Base-by-base conservation (phyloP, 2,113 vertebrate species). In the Lipophrys pholis region DNA sequence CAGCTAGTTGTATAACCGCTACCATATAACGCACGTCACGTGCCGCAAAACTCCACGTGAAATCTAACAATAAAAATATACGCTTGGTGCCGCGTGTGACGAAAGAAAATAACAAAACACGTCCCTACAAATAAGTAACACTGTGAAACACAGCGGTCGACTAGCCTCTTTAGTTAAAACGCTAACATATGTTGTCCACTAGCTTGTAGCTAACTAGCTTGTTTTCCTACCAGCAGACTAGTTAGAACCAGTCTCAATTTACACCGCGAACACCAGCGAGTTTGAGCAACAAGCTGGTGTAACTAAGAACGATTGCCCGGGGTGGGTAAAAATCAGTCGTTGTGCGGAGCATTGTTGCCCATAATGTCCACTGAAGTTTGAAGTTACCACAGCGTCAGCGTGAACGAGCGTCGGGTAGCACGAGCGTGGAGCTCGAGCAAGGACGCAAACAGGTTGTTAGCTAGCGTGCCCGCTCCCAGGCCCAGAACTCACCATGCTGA, bases 401-500 rank as follows among this genome's bases (percentile, higher is more conserved):
- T 5, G 1, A 17, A 43, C 11, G 48, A 35, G 63, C 57, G 64
- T 15, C 15, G 9, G 2, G 40, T 36, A 21, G 2, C 65, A 62
- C 46, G 73, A 74, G 71, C 41, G 9, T n/a, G 35, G 36, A 48
- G 8, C 36, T 14, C 11, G 49, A 41, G 35, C 40, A 76, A 76
- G 45, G 56, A 85, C 76, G 76, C 78, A 83, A 88, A 88, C 87
- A 88, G 80, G 89, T 91, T 87, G 87, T 80, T 87, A 85, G 87
- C 84, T 76, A 70, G 45, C 73, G 65, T 72, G 61, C 51, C 48
- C 59, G 38, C 48, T 51, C 50, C 65, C n/a, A 79, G 84, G 78
- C 82, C 88, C 82, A 4, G 52, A 40, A 87, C 93, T 93, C 78
- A 93, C 93, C 93, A 94, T 93, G 90, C 68, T 86, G 79, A 67